These are phyloP conservation scores for Gymnopithys bicolor DNA, from an alignment of 2,797 vertebrate genomes.

Conservation along the genomic window DNA sequence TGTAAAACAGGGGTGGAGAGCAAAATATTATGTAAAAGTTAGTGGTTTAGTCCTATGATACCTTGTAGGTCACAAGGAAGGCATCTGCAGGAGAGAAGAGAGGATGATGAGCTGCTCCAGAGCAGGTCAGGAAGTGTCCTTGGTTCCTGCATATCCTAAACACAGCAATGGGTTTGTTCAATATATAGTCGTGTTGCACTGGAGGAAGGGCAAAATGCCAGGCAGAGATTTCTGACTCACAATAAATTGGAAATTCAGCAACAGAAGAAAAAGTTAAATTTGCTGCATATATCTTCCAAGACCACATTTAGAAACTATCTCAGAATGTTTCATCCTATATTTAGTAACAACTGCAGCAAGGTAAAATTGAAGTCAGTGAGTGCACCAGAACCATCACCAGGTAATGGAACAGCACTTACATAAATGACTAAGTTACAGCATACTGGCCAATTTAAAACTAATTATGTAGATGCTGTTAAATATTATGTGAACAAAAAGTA, in stretches of 20 bases:
- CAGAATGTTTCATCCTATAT: neutral
- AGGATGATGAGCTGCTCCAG: neutral
- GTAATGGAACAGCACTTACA: conserved; percentile 39
- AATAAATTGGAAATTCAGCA: neutral
- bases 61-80: neutral
- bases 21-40: neutral
- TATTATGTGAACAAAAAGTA: conserved; percentile 16
- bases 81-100: neutral
- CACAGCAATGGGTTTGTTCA: neutral
- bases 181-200: accelerated
- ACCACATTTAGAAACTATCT: neutral
- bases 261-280: neutral
- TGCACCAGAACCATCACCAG: neutral
- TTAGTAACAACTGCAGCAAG: conserved; percentile 24
- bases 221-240: neutral
- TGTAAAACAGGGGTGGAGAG: neutral
- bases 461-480: conserved; percentile 22
- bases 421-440: conserved; percentile 18
- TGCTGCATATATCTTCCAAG: neutral
- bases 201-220: neutral
- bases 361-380: conserved; percentile 31
- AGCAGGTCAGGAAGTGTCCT: neutral
- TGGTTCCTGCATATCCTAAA: neutral
- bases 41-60: neutral
- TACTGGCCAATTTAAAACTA: conserved; percentile 15